Conservation (phyloP, 1,140 invertebrate genomes). For the Drosophila erecta region DNA sequence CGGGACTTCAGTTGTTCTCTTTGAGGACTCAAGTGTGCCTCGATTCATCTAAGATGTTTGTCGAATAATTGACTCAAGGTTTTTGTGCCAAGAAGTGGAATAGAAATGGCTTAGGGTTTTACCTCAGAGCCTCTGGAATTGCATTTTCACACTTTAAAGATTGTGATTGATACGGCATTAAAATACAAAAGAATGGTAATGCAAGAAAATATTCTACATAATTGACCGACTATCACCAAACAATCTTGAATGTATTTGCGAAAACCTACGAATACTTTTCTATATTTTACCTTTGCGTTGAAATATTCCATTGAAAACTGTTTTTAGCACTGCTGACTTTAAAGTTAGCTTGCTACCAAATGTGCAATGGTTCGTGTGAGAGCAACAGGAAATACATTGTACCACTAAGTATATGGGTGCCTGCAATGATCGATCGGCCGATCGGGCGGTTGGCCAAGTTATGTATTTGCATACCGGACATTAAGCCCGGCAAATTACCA, state of each 20-base stretch:
- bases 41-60: conserved; percentile 26
- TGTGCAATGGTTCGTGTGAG: conserved; percentile 3
- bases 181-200: too few relatives aligned
- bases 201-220: too few relatives aligned
- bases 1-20: conserved; percentile 5
- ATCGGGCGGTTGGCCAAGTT: conserved; percentile 20
- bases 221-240: too few relatives aligned
- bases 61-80: conserved; percentile 29
- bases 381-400: conserved; percentile 28
- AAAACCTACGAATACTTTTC: too few relatives aligned
- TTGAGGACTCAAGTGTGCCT: conserved; percentile 5
- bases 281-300: too few relatives aligned
- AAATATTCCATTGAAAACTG: too few relatives aligned
- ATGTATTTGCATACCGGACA: conserved; percentile 59
- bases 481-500: conserved; percentile 56
- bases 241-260: too few relatives aligned
- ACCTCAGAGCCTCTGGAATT: background rate
- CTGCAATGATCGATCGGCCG: conserved; percentile 31
- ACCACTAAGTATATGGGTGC: conserved; percentile 6
- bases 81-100: conserved; percentile 9
- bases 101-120: background rate
- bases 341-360: background rate
- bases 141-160: background rate
- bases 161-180: too few relatives aligned
- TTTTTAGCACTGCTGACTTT: background rate